Conservation (phyloP, 2,888 invertebrate genomes). For the Heliconius hortense region DNA sequence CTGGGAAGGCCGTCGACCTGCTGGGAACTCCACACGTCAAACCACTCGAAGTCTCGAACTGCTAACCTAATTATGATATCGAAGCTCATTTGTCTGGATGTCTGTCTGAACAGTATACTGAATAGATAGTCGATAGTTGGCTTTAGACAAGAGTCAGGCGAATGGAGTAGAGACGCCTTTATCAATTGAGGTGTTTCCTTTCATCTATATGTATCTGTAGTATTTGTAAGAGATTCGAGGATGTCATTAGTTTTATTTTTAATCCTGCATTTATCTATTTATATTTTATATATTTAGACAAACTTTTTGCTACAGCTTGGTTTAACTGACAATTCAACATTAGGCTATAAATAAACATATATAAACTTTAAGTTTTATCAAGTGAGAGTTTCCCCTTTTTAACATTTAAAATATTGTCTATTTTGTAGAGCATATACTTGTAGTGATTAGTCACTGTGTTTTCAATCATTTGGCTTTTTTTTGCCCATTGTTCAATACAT, state of each 20-base stretch:
- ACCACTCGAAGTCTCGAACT: background rate
- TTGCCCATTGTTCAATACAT: too few species aligned
- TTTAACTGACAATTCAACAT: too few species aligned
- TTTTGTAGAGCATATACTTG: too few species aligned
- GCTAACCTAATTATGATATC: conserved; percentile 29
- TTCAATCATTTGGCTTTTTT: too few species aligned
- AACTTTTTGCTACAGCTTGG: too few species aligned
- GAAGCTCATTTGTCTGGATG: conserved; percentile 12
- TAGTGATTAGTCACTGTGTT: too few species aligned
- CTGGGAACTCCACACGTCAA: conserved; percentile 17
- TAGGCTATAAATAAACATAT: too few species aligned
- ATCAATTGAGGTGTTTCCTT: background rate
- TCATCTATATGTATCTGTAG: background rate
- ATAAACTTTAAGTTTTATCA: too few species aligned
- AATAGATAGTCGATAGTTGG: background rate
- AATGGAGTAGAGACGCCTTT: background rate
- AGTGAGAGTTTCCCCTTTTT: too few species aligned
- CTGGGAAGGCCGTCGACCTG: conserved; percentile 38
- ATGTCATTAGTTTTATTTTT: background rate
- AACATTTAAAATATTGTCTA: too few species aligned
- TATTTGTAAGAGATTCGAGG: background rate
- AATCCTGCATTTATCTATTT: too few species aligned
- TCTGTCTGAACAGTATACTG: background rate
- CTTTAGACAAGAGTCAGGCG: background rate
- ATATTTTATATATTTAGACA: too few species aligned